A percentile compares a stretch with the other conserved stretches of the same genome.
These are phyloP conservation scores for Plemyria rubiginata DNA, from an alignment of 2,888 invertebrate species.

Conservation along the genomic window DNA sequence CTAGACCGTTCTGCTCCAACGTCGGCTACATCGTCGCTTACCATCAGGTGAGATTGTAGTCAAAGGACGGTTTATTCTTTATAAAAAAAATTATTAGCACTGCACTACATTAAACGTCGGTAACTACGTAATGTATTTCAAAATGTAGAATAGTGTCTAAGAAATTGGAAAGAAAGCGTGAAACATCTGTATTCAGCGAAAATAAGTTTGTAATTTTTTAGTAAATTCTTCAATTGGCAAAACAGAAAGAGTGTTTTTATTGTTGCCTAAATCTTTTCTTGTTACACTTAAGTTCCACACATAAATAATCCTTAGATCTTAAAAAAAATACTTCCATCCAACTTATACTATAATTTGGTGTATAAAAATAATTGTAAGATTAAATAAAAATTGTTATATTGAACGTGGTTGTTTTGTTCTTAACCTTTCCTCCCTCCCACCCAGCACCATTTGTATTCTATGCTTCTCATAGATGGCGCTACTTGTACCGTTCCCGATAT, in stretches of 20 bases:
- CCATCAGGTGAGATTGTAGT: too few species aligned
- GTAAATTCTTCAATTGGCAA: not conserved
- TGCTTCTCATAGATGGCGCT: constrained; percentile 33
- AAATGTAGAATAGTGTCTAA: too few species aligned
- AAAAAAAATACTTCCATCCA: not conserved
- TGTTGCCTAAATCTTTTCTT: not conserved
- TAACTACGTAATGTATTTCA: too few species aligned
- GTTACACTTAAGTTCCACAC: not conserved
- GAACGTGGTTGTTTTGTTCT: constrained; percentile 9
- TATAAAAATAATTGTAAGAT: constrained; percentile 8
- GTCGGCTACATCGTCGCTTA: too few species aligned
- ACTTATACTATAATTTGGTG: not conserved
- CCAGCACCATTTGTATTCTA: constrained; percentile 2
- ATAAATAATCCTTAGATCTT: not conserved
- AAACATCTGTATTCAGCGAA: not conserved
- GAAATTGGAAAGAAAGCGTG: not conserved
- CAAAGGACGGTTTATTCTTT: too few species aligned
- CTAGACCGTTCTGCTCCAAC: too few species aligned
- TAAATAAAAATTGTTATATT: constrained; percentile 20
- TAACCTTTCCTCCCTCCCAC: not conserved
- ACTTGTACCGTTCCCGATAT: constrained; percentile 8
- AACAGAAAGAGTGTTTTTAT: not conserved
- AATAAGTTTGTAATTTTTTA: not conserved
- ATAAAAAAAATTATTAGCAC: too few species aligned
- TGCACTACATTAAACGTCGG: too few species aligned